phyloP scores from a whole-genome alignment of 2,888 invertebrate genomes.

The Xestoiulus laeticollis region DNA sequence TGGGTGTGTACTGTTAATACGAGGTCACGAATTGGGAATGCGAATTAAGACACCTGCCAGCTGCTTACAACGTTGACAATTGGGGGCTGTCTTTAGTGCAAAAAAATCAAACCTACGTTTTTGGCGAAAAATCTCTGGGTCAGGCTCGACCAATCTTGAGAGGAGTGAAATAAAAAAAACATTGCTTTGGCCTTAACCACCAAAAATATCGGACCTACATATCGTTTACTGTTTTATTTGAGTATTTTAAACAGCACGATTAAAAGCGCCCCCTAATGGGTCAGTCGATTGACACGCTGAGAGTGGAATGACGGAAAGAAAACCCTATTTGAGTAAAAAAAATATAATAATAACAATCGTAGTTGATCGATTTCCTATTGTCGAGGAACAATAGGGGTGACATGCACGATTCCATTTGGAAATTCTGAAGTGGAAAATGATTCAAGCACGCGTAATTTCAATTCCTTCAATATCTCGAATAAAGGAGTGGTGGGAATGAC shows the following conservation, averaged over 20 bases:
- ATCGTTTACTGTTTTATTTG: background rate
- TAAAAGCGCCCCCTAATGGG: background rate
- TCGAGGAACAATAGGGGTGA: background rate
- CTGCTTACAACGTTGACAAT: conserved; percentile 1
- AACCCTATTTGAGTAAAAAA: background rate
- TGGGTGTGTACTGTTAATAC: conserved; percentile 21
- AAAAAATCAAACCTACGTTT: background rate
- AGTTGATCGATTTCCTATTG: background rate
- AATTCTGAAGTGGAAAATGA: background rate
- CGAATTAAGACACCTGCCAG: conserved; percentile 34
- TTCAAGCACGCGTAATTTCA: background rate
- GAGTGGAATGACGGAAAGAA: background rate
- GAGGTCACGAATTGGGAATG: conserved; percentile 24
- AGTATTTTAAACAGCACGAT: background rate
- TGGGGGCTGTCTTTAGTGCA: background rate
- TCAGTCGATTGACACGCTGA: background rate
- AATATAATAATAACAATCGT: background rate
- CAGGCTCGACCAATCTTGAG: conserved; percentile 1
- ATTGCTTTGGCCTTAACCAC: background rate
- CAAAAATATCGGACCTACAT: background rate
- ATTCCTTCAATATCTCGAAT: background rate
- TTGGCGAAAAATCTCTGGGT: background rate
- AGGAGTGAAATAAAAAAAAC: background rate
- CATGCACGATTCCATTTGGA: background rate
- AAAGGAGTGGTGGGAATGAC: background rate